phyloP scores from a whole-genome alignment of 2,888 invertebrate species.

The Adelognathus sp. region DNA sequence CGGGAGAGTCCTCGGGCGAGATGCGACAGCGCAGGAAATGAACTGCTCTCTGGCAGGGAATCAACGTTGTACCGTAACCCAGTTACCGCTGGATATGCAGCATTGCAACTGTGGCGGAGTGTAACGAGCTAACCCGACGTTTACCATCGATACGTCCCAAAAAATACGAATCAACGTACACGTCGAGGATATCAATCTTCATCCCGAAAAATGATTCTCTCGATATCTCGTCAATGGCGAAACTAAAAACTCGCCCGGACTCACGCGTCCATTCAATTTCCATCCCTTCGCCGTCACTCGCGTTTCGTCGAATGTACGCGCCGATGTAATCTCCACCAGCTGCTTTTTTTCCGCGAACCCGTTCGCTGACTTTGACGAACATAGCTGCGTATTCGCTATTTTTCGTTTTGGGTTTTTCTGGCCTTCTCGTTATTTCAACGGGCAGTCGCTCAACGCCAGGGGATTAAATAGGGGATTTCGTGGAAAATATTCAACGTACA shows the following conservation, averaged over 20 bases:
- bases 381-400: background rate
- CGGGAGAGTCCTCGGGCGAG: constrained; percentile 19
- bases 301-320: background rate
- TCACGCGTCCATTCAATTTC: constrained; percentile 11
- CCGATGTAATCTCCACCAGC: constrained; percentile 4
- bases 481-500: background rate
- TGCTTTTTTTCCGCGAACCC: background rate
- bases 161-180: background rate
- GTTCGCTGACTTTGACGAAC: background rate
- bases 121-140: constrained; percentile 1
- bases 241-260: background rate
- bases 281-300: constrained; percentile 7
- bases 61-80: constrained; percentile 37
- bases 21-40: constrained; percentile 46
- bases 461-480: background rate
- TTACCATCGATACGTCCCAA: background rate
- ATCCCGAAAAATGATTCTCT: background rate
- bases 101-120: background rate
- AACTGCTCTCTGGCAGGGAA: constrained; percentile 29
- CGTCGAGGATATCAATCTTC: constrained; percentile 18
- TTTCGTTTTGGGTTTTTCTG: background rate
- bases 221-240: constrained; percentile 6
- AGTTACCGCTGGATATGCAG: background rate
- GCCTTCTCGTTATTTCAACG: background rate
- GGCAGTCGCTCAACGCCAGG: background rate